Conservation (phyloP, 2,888 invertebrate species). For the Macaria notata region DNA sequence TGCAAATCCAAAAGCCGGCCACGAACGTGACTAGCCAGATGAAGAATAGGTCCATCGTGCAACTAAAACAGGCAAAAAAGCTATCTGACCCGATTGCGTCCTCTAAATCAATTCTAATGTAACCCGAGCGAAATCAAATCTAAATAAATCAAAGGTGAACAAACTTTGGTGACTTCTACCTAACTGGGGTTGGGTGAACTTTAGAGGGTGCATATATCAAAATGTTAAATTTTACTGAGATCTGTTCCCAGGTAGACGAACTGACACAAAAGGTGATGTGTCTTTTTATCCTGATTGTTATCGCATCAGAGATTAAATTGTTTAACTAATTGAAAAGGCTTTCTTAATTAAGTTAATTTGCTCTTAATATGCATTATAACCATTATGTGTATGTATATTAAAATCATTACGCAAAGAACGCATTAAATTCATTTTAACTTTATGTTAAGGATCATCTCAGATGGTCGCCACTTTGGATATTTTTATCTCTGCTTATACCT, state of each 20-base stretch:
- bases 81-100: not conserved
- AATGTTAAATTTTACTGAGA: conserved; percentile 2
- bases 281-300: conserved; percentile 15
- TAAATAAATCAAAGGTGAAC: conserved; percentile 3
- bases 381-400: not conserved
- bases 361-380: conserved; percentile 13
- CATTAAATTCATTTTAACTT: not conserved
- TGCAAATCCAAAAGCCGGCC: conserved; percentile 58
- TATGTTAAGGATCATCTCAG: not conserved
- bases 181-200: not conserved
- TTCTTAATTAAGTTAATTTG: conserved; percentile 9
- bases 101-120: not conserved
- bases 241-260: conserved; percentile 17
- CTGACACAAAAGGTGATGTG: conserved; percentile 16
- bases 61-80: conserved; percentile 12
- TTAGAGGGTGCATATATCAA: not conserved
- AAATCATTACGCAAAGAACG: not conserved
- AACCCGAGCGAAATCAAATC: not conserved
- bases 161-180: not conserved
- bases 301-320: conserved; percentile 20
- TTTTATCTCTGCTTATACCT: not conserved
- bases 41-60: conserved; percentile 54
- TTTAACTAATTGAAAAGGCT: conserved; percentile 17
- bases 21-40: conserved; percentile 54
- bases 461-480: not conserved